Percentiles rank a stretch among this genome's conserved stretches.
Evolutionary conservation across 2,113 vertebrate genomes (phyloP).

Genomic region (Vulpes lagopus): DNA sequence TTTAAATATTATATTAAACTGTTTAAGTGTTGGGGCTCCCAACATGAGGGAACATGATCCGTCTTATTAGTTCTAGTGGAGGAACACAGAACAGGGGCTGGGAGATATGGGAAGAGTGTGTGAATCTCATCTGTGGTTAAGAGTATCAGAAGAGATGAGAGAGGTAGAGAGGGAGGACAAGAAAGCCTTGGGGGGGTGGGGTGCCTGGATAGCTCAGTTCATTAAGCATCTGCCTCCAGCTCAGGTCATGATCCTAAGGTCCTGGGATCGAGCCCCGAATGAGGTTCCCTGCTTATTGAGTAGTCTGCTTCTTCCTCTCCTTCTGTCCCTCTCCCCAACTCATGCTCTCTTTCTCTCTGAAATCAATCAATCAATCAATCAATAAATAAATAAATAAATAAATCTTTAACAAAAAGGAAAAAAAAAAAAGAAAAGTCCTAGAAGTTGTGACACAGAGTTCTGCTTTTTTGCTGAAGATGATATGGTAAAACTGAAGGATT

Average conservation of each 20-base stretch:
- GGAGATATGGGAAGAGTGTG: accelerated
- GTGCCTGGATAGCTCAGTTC: too few species aligned
- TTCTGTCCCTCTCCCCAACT: too few species aligned
- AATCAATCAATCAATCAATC: too few species aligned
- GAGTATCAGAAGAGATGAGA: not conserved
- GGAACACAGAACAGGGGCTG: accelerated
- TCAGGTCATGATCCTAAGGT: too few species aligned
- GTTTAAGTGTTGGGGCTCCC: not conserved
- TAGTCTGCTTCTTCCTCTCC: too few species aligned
- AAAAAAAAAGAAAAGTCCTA: not conserved
- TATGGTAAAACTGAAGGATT: not conserved
- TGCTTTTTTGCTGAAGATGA: not conserved
- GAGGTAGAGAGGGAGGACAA: not conserved
- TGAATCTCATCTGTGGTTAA: not conserved
- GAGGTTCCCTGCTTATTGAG: too few species aligned
- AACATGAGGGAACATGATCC: not conserved
- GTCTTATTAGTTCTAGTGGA: not conserved
- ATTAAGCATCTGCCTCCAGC: too few species aligned
- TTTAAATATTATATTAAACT: conserved; percentile 35
- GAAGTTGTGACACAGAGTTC: not conserved
- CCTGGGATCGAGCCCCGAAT: too few species aligned
- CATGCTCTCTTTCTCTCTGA: too few species aligned
- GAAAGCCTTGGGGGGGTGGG: too few species aligned
- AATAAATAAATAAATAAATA: too few species aligned
- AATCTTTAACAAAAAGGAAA: too few species aligned